Evolutionary conservation across 2,888 invertebrate genomes (phyloP), one percentile per base, ranked within the genome.

Genomic region (Oligia latruncula): DNA sequence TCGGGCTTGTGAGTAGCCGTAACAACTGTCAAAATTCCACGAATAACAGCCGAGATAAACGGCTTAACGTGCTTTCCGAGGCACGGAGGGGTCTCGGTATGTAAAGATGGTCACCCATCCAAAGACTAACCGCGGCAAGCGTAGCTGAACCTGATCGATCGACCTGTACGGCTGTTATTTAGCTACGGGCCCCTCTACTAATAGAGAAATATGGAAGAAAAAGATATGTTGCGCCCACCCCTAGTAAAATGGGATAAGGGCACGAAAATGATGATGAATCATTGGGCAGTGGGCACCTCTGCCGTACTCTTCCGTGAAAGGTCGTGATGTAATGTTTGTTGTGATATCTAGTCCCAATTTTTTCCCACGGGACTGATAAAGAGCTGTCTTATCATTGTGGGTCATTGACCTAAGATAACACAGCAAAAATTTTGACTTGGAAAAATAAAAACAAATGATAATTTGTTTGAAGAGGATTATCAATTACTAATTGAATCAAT

Each of bases 301-400:
- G 20, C 6, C 8, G 8, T 64, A 35, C 17, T 52, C n/a, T 46
- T 35, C 43, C 20, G 2, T 2, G 4, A 15, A 52, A 8, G 17
- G 3, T 15, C 67, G n/a, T 17, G 2, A 40, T 40, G 11, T 58
- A 29, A 11, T 3, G 8, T 35, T 60, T 62, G 49, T 35, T 43
- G 3, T 77, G 20, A 17, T 43, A 29, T 46, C 62, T 64, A 20
- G 43, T n/a, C 82, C 62, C 74, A 64, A 46, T 40, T 64, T 64
- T 58, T 81, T 79, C 75, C 79, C 78, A 78, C 82, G 43, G 78
- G 82, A 82, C 43, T 55, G 78, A 79, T 74, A 74, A 74, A 35
- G 52, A 62, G 17, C 55, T 13, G 29, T 64, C 43, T 75, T 82
- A 79, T 79, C 79, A 64, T 2, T 35, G 6, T 52, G n/a, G 82